A percentile compares a stretch with the other conserved stretches of the same genome.
These are phyloP conservation scores for Ormyrus thymus DNA, from an alignment of 2,888 invertebrate species.

Conservation along the genomic window DNA sequence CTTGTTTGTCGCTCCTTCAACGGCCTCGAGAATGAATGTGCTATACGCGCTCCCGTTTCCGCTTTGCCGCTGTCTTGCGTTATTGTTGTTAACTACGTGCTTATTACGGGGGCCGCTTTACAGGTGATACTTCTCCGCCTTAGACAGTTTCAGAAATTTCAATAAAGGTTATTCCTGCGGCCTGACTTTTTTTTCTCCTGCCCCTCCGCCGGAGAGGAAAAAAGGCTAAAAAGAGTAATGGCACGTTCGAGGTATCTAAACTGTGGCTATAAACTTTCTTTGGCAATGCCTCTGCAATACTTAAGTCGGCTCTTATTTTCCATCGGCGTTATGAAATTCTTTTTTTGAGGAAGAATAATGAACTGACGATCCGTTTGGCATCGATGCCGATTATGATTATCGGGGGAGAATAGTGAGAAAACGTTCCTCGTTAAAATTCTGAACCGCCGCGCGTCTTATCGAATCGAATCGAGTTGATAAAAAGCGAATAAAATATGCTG, in stretches of 20 bases:
- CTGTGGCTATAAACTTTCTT: too few relatives aligned
- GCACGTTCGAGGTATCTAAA: too few relatives aligned
- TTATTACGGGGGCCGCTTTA: constrained; percentile 35
- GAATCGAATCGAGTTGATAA: not conserved
- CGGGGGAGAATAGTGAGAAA: too few relatives aligned
- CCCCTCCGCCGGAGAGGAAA: not conserved
- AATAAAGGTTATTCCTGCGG: not conserved
- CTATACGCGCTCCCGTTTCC: constrained; percentile 45
- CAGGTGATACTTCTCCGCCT: not conserved
- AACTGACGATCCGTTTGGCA: too few relatives aligned
- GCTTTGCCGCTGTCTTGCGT: constrained; percentile 18
- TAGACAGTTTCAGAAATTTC: constrained; percentile 14
- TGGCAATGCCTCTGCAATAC: too few relatives aligned
- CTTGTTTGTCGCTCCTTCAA: constrained; percentile 55
- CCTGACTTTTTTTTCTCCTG: too few relatives aligned
- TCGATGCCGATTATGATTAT: too few relatives aligned
- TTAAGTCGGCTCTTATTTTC: too few relatives aligned
- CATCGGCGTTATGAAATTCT: too few relatives aligned
- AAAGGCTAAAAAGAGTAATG: not conserved
- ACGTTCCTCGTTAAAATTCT: too few relatives aligned
- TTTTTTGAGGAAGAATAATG: too few relatives aligned
- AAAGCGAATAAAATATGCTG: too few relatives aligned
- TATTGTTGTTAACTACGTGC: constrained; percentile 39
- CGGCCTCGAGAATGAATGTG: constrained; percentile 38
- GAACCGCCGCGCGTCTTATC: not conserved